These are phyloP conservation scores for Drosophila formosana DNA, from an alignment of 2,888 invertebrate genomes.

Conservation along the genomic window DNA sequence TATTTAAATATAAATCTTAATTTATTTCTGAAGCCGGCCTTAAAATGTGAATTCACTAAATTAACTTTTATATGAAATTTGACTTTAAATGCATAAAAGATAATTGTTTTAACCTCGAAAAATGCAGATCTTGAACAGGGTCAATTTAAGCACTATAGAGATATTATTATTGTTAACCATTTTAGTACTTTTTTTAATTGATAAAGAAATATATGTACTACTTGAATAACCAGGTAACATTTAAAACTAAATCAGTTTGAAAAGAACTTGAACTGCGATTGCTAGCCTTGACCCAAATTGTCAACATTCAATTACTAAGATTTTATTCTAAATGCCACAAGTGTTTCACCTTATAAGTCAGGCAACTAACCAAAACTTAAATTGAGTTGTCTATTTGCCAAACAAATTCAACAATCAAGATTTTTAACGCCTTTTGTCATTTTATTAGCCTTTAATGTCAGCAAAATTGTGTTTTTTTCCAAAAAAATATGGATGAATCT, in stretches of 20 bases:
- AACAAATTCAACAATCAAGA: slow-evolving; percentile 3
- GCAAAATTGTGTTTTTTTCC: slow-evolving; percentile 9
- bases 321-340: slow-evolving; percentile 4
- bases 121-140: background rate
- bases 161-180: background rate
- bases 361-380: background rate
- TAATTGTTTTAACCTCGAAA: slow-evolving; percentile 1
- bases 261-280: background rate
- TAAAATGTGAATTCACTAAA: background rate
- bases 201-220: background rate
- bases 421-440: slow-evolving; percentile 17
- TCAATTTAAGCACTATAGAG: background rate
- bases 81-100: background rate
- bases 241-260: background rate
- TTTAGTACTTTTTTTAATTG: background rate
- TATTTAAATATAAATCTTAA: slow-evolving; percentile 9
- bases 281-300: slow-evolving; percentile 17
- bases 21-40: background rate
- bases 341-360: slow-evolving; percentile 3
- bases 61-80: background rate
- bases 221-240: background rate
- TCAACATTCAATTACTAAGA: background rate
- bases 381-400: background rate
- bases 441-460: slow-evolving; percentile 48
- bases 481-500: slow-evolving; percentile 7